Conservation (phyloP, 2,888 invertebrate species). For the Mesochorus sp. region DNA sequence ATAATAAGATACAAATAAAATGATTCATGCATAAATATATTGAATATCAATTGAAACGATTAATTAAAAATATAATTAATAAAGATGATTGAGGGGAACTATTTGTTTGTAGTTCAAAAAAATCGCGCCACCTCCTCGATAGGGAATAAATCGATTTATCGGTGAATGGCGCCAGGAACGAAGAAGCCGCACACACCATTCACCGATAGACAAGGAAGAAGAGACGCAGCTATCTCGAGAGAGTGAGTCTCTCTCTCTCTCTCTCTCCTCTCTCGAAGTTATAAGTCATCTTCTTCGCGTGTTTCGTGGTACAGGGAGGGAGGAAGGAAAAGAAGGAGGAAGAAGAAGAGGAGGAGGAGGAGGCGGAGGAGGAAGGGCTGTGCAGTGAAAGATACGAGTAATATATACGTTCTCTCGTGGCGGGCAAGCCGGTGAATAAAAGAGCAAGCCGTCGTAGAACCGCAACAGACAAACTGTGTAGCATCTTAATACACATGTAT, state of each 20-base stretch:
- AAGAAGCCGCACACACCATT: neutral
- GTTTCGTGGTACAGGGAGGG: conserved; percentile 7
- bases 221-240: conserved; percentile 24
- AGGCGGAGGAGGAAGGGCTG: too few relatives aligned
- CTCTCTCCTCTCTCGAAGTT: neutral
- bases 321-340: too few relatives aligned
- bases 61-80: too few relatives aligned
- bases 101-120: too few relatives aligned
- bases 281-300: conserved; percentile 25
- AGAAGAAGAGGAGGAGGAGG: too few relatives aligned
- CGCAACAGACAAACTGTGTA: conserved; percentile 26
- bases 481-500: neutral
- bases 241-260: conserved; percentile 28
- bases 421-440: conserved; percentile 9
- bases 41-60: too few relatives aligned
- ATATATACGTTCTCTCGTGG: conserved; percentile 43
- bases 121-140: too few relatives aligned
- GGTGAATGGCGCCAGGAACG: conserved; percentile 37
- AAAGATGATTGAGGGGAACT: too few relatives aligned
- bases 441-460: conserved; percentile 26
- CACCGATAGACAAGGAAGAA: neutral
- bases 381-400: conserved; percentile 47
- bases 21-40: too few relatives aligned
- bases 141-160: conserved; percentile 16
- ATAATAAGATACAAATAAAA: too few relatives aligned